Percentiles rank a stretch among this genome's conserved stretches.
Evolutionary conservation across 2,113 vertebrate species (phyloP).

Genomic region (Nicator chloris): DNA sequence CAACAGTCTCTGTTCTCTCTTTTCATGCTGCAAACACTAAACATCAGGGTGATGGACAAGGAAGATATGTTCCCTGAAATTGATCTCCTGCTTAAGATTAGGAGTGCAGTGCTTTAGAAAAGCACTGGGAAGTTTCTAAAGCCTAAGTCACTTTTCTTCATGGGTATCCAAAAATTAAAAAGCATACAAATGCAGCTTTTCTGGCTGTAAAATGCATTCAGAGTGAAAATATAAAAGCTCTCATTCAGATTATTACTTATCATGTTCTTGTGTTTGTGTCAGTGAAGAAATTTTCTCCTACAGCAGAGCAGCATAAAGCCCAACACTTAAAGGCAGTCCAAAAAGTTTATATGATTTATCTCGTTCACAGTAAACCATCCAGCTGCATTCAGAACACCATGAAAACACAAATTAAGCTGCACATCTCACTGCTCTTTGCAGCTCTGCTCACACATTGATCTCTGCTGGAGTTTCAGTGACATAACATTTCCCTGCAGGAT

Average conservation of each 20-base stretch:
- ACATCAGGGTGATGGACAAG: not conserved
- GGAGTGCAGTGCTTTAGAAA: not conserved
- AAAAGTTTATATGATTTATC: not conserved
- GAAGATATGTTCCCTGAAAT: not conserved
- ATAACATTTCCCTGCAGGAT: conserved; percentile 3
- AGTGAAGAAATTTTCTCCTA: not conserved
- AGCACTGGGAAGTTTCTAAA: not conserved
- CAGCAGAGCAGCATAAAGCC: not conserved
- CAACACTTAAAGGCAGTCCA: not conserved
- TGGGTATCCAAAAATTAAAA: not conserved
- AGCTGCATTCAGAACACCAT: not conserved
- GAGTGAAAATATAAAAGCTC: not conserved
- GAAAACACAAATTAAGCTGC: not conserved
- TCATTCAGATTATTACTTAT: not conserved
- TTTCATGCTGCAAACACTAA: not conserved
- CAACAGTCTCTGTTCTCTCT: not conserved
- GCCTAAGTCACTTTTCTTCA: not conserved
- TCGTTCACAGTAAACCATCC: not conserved
- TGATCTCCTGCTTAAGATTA: not conserved
- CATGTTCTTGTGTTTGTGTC: not conserved
- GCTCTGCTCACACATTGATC: not conserved
- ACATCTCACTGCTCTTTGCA: not conserved
- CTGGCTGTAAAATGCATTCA: not conserved
- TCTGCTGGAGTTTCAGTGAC: conserved; percentile 3
- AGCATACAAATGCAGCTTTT: not conserved